Conservation (phyloP, 2,888 invertebrate genomes). For the Minunthozetes semirufus region DNA sequence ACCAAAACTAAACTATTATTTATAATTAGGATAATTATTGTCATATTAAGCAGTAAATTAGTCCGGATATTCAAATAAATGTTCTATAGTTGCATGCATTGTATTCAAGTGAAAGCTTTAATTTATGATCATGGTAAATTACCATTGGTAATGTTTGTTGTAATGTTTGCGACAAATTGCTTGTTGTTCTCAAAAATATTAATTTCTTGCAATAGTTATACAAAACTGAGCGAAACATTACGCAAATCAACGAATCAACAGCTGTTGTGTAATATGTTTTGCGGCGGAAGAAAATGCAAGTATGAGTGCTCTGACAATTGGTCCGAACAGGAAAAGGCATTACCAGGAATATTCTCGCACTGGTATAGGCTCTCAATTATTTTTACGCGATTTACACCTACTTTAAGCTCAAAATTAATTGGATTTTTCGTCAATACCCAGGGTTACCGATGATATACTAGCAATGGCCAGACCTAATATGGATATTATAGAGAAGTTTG, state of each 20-base stretch:
- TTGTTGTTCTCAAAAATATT: not conserved
- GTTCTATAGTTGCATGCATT: no score
- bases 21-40: no score
- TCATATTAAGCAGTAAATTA: no score
- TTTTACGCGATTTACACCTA: not conserved
- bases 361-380: constrained; percentile 59
- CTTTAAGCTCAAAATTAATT: not conserved
- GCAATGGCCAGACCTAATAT: constrained; percentile 83
- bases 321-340: constrained; percentile 58
- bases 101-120: no score
- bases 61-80: no score
- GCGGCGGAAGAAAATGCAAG: constrained; percentile 72
- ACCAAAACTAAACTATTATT: no score
- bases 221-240: constrained; percentile 47
- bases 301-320: constrained; percentile 65
- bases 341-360: constrained; percentile 73
- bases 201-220: constrained; percentile 39
- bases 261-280: constrained; percentile 72
- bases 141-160: no score
- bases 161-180: not conserved
- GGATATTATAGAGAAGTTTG: constrained; percentile 63
- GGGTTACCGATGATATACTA: constrained; percentile 79
- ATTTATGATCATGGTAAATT: no score
- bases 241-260: constrained; percentile 57
- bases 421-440: constrained; percentile 38